Evolutionary conservation across 2,888 invertebrate species (phyloP).

Genomic region (Tinea trinotella): DNA sequence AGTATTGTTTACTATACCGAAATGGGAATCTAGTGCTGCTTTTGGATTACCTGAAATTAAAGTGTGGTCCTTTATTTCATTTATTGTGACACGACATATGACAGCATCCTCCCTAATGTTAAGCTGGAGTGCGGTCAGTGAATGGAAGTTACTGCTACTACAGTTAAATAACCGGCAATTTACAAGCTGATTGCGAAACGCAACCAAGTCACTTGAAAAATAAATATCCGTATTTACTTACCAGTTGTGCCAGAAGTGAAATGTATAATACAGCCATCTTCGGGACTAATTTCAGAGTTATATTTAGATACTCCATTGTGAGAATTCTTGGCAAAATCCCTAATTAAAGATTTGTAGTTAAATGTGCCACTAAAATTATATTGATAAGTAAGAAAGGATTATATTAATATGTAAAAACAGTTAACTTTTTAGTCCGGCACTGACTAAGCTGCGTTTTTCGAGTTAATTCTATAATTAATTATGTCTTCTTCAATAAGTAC

Average conservation of each 20-base stretch:
- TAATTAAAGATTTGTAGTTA: constrained; percentile 36
- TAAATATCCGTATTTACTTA: constrained; percentile 30
- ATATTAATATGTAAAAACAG: neutral
- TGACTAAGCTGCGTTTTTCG: too few relatives aligned
- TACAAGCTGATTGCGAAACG: too few relatives aligned
- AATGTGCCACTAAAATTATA: constrained; percentile 49
- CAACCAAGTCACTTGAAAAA: too few relatives aligned
- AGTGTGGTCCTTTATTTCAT: too few relatives aligned
- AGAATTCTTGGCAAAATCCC: constrained; percentile 29
- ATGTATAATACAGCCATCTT: constrained; percentile 83
- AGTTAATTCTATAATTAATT: neutral
- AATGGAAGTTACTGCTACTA: too few relatives aligned
- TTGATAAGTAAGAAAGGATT: too few relatives aligned
- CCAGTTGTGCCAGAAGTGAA: constrained; percentile 81
- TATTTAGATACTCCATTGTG: constrained; percentile 38
- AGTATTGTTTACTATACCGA: constrained; percentile 84
- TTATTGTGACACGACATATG: too few relatives aligned
- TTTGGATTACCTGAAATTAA: constrained; percentile 77
- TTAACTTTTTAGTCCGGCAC: neutral
- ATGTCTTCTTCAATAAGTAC: too few relatives aligned
- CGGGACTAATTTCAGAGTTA: constrained; percentile 74
- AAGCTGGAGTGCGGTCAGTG: too few relatives aligned
- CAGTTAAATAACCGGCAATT: too few relatives aligned
- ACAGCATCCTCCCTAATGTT: too few relatives aligned
- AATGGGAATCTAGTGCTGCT: constrained; percentile 81